phyloP scores from a whole-genome alignment of 2,113 vertebrate species.

The Cinclus cinclus region DNA sequence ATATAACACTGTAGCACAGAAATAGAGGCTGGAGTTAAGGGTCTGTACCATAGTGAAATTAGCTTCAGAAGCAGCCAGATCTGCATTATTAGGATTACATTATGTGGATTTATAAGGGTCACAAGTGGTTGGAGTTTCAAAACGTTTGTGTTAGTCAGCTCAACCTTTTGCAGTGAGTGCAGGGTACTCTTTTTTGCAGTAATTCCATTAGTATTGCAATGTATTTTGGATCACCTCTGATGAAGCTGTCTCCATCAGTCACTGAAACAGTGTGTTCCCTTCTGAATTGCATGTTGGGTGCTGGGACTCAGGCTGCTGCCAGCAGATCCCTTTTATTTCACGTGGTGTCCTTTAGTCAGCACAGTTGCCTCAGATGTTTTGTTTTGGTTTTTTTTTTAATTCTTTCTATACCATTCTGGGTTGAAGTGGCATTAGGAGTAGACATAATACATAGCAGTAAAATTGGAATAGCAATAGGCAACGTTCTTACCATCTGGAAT shows the following conservation, averaged over 20 bases:
- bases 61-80: background rate
- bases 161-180: background rate
- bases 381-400: background rate
- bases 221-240: background rate
- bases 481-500: background rate
- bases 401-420: background rate
- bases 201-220: background rate
- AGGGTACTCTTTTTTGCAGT: background rate
- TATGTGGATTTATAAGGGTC: background rate
- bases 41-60: background rate
- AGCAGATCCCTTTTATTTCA: background rate
- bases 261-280: background rate
- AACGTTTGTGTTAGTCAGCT: background rate
- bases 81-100: background rate
- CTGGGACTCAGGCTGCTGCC: background rate
- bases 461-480: background rate
- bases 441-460: background rate
- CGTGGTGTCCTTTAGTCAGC: background rate
- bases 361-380: background rate
- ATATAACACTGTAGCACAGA: background rate
- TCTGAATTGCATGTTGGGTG: background rate
- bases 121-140: background rate
- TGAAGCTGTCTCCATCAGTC: background rate
- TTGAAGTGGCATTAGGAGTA: background rate
- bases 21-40: background rate